These are phyloP conservation scores for Lonchura striata DNA, from an alignment of 2,113 vertebrate species.

Conservation along the genomic window DNA sequence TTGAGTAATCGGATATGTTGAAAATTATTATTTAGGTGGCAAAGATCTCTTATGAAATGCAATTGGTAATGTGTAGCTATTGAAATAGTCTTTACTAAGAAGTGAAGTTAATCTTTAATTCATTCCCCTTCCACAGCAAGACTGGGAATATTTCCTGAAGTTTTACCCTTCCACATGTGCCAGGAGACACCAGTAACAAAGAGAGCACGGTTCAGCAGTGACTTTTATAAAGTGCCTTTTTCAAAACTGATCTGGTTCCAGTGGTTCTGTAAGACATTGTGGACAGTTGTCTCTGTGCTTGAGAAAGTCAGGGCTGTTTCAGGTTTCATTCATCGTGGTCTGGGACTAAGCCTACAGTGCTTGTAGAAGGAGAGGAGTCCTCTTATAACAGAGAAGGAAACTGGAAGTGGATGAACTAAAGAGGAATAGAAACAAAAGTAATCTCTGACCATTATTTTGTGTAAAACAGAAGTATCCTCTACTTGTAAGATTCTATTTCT, in stretches of 20 bases:
- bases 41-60: background rate
- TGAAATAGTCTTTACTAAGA: background rate
- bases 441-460: background rate
- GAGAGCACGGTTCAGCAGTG: background rate
- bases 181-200: background rate
- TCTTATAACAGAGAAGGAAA: background rate
- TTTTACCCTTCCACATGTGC: background rate
- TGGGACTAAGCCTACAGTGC: background rate
- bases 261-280: background rate
- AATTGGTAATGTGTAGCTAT: background rate
- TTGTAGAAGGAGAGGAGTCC: background rate
- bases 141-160: background rate
- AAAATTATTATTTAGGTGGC: background rate
- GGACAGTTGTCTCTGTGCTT: background rate
- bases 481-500: background rate
- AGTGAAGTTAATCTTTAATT: background rate
- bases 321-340: fast-evolving
- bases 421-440: slow-evolving; percentile 18
- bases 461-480: background rate
- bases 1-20: slow-evolving; percentile 38
- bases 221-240: background rate
- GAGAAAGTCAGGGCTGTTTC: background rate
- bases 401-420: background rate
- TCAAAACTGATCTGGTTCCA: background rate
- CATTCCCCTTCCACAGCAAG: background rate